Evolutionary conservation across 2,797 vertebrate genomes (phyloP).

Genomic region (Diplodus puntazzo): DNA sequence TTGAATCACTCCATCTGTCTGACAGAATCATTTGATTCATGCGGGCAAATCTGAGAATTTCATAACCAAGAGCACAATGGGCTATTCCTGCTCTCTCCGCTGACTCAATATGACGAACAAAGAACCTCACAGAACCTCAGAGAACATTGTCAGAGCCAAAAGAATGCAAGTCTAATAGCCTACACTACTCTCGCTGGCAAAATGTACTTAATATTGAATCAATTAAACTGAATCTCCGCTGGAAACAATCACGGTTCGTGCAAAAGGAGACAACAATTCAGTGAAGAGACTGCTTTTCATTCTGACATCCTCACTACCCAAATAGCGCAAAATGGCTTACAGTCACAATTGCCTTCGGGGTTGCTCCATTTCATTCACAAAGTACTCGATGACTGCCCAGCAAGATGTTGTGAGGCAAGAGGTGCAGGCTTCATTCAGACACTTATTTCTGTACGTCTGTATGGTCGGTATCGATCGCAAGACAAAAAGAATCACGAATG

Average conservation of each 20-base stretch:
- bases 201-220: constrained; percentile 35
- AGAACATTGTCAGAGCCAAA: constrained; percentile 41
- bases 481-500: constrained; percentile 42
- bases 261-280: constrained; percentile 22
- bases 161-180: constrained; percentile 20
- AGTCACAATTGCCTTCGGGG: constrained; percentile 51
- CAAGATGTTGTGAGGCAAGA: constrained; percentile 36
- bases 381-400: constrained; percentile 38
- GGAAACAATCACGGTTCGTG: constrained; percentile 26
- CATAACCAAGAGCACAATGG: constrained; percentile 49
- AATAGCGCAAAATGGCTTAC: constrained; percentile 54
- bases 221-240: constrained; percentile 27
- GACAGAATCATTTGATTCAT: constrained; percentile 57
- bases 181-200: not conserved
- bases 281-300: constrained; percentile 30
- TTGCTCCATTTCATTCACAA: constrained; percentile 51
- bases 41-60: constrained; percentile 48
- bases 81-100: constrained; percentile 30
- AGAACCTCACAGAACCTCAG: constrained; percentile 37
- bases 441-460: constrained; percentile 7
- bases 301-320: constrained; percentile 23
- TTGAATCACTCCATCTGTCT: constrained; percentile 67
- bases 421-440: constrained; percentile 37
- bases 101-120: constrained; percentile 45
- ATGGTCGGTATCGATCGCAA: not conserved